Evolutionary conservation across 2,888 invertebrate genomes (phyloP).

Genomic region (Troilus luridus): DNA sequence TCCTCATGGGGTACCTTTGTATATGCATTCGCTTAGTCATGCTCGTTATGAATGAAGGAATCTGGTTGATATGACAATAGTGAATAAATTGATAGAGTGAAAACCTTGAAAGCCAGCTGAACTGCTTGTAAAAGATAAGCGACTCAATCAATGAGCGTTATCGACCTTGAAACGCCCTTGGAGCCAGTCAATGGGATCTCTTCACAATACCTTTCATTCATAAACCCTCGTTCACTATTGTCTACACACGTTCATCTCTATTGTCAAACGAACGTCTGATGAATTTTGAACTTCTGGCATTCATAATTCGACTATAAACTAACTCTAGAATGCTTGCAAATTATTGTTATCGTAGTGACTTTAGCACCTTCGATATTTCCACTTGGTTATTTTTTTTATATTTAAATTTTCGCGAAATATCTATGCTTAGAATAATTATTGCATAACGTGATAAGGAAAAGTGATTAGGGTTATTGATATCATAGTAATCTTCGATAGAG

Average conservation of each 20-base stretch:
- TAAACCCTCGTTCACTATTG: conserved; percentile 38
- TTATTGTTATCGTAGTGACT: background rate
- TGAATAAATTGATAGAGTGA: background rate
- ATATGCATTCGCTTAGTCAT: background rate
- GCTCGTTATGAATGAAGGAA: background rate
- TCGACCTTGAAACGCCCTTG: conserved; percentile 34
- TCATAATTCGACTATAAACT: background rate
- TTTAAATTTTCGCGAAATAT: background rate
- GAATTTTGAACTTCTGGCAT: background rate
- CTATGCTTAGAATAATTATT: background rate
- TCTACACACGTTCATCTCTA: conserved; percentile 36
- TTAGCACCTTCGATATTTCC: background rate
- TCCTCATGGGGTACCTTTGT: background rate
- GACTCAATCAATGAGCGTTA: background rate
- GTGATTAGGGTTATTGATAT: background rate
- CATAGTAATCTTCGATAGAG: background rate
- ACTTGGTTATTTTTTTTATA: background rate
- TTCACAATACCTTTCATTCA: conserved; percentile 48
- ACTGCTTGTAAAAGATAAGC: conserved; percentile 17
- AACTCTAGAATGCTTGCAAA: background rate
- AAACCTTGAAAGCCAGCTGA: conserved; percentile 12
- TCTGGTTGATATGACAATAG: background rate
- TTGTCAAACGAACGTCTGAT: background rate
- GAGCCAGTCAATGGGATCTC: conserved; percentile 31
- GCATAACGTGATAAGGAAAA: background rate